These are phyloP conservation scores for Chromobotia macracanthus DNA, from an alignment of 2,797 vertebrate species.

Conservation along the genomic window DNA sequence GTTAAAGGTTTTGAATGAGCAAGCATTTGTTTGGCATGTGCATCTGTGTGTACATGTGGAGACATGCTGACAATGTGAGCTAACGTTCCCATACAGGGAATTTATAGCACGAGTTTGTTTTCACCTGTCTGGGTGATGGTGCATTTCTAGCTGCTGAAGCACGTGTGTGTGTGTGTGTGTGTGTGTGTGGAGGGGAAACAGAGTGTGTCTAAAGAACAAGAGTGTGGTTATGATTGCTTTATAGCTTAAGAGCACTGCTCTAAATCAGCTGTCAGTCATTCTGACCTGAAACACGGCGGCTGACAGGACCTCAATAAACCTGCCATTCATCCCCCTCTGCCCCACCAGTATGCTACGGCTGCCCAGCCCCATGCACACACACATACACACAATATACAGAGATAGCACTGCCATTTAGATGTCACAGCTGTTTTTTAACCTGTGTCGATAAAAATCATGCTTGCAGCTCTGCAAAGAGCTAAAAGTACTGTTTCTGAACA, in stretches of 20 bases:
- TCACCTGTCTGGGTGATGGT: background rate
- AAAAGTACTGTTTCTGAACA: background rate
- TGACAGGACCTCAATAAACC: conserved; percentile 50
- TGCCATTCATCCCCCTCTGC: conserved; percentile 20
- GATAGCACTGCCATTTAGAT: background rate
- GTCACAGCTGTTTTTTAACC: background rate
- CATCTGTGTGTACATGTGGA: conserved; percentile 55
- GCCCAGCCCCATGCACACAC: background rate
- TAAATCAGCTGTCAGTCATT: conserved; percentile 53
- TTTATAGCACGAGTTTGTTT: background rate
- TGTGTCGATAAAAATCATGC: background rate
- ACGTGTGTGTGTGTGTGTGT: conserved; percentile 4
- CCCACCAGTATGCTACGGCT: conserved; percentile 31
- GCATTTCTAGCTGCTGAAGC: conserved; percentile 36
- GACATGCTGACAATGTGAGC: conserved; percentile 34
- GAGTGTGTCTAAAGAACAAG: conserved; percentile 38
- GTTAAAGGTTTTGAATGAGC: conserved; percentile 22
- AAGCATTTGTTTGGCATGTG: conserved; percentile 49
- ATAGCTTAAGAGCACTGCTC: conserved; percentile 56
- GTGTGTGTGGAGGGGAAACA: conserved; percentile 24
- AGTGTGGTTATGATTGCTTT: conserved; percentile 55
- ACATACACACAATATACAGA: background rate
- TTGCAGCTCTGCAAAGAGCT: background rate
- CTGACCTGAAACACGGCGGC: conserved; percentile 44
- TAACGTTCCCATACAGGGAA: background rate